A percentile compares a stretch with the other conserved stretches of the same genome.
These are phyloP conservation scores for Endotricha flammealis DNA, from an alignment of 2,888 invertebrate genomes.

Conservation along the genomic window DNA sequence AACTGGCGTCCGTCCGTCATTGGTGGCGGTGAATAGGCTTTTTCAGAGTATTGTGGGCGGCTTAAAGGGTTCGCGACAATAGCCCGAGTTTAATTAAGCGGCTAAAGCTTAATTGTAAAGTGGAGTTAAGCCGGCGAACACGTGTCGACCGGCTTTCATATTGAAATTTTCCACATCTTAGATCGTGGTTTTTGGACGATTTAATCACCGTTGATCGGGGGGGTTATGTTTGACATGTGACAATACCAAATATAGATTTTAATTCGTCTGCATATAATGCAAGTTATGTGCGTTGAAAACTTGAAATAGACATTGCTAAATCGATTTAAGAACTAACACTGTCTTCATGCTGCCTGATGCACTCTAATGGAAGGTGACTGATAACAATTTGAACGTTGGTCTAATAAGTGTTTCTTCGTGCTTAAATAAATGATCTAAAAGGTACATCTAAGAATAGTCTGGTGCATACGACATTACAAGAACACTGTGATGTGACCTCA, in stretches of 20 bases:
- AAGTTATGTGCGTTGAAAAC: too few species aligned
- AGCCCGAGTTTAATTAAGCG: slow-evolving; percentile 73
- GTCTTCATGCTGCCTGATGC: too few species aligned
- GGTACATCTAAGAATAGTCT: too few species aligned
- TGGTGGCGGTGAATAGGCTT: slow-evolving; percentile 52
- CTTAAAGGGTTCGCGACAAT: slow-evolving; percentile 71
- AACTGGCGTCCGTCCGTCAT: slow-evolving; percentile 31
- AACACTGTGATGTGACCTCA: too few species aligned
- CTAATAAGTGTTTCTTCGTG: too few species aligned
- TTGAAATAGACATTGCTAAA: too few species aligned
- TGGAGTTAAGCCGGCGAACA: slow-evolving; percentile 70
- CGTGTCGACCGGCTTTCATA: slow-evolving; percentile 65
- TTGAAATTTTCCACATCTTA: slow-evolving; percentile 46
- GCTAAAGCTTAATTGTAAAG: slow-evolving; percentile 75
- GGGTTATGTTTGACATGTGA: background rate
- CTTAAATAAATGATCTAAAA: too few species aligned
- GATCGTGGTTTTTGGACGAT: slow-evolving; percentile 5
- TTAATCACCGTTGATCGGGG: slow-evolving; percentile 1
- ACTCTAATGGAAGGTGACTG: too few species aligned
- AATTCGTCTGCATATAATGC: too few species aligned
- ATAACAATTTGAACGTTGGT: too few species aligned
- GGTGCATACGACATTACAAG: too few species aligned
- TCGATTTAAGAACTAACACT: too few species aligned
- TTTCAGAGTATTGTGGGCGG: slow-evolving; percentile 63
- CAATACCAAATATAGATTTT: background rate